phyloP scores from a whole-genome alignment of 1,140 invertebrate species.

The Delia radicum region DNA sequence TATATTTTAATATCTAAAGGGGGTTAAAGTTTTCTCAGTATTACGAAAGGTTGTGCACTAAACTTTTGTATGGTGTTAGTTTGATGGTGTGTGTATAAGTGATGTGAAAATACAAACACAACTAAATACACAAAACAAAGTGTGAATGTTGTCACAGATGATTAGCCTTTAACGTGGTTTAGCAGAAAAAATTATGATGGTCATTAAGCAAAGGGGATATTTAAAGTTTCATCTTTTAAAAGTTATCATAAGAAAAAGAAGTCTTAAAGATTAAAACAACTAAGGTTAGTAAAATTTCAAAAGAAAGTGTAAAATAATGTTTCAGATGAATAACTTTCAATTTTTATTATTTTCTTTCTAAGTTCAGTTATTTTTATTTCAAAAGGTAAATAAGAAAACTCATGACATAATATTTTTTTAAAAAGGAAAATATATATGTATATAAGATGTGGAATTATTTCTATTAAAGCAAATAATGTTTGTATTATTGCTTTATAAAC shows the following conservation, averaged over 20 bases:
- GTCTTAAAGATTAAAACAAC: too few species aligned
- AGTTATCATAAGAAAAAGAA: neutral
- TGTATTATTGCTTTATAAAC: too few species aligned
- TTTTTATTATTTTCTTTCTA: neutral
- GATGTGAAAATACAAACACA: neutral
- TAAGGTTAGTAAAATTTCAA: neutral
- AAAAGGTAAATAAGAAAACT: too few species aligned
- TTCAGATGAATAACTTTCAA: neutral
- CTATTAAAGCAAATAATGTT: too few species aligned
- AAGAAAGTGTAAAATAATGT: neutral
- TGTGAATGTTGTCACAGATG: conserved; percentile 3
- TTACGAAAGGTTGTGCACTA: neutral
- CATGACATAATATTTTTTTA: too few species aligned
- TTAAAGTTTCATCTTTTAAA: neutral
- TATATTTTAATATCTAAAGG: neutral
- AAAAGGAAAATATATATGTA: too few species aligned
- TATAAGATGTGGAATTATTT: too few species aligned
- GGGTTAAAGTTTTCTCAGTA: neutral
- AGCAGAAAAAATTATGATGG: neutral
- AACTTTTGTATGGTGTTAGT: neutral
- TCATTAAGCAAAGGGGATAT: neutral
- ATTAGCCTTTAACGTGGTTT: neutral
- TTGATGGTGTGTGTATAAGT: neutral
- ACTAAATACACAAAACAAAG: neutral
- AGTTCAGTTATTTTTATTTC: neutral